phyloP scores from a whole-genome alignment of 2,797 vertebrate species.

The Hemibagrus guttatus region DNA sequence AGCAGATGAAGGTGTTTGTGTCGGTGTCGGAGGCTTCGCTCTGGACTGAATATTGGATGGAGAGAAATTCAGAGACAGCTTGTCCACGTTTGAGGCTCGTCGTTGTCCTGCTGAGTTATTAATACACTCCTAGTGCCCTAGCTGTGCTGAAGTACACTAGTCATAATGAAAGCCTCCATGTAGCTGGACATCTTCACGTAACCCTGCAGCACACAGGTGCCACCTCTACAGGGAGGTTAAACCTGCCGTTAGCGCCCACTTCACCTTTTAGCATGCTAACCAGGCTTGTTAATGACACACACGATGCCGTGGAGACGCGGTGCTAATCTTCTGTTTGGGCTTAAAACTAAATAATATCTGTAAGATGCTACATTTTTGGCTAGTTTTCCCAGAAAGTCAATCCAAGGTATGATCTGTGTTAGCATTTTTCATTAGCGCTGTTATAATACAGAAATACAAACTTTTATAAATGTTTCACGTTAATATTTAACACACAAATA shows the following conservation, averaged over 20 bases:
- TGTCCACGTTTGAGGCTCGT: constrained; percentile 41
- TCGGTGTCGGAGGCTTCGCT: not conserved
- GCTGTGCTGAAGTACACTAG: constrained; percentile 41
- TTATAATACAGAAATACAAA: not conserved
- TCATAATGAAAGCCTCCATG: constrained; percentile 44
- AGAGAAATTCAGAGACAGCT: constrained; percentile 16
- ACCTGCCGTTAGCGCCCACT: constrained; percentile 35
- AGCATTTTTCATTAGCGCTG: not conserved
- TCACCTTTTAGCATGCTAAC: constrained; percentile 31
- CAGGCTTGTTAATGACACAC: constrained; percentile 15
- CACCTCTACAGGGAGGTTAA: constrained; percentile 44
- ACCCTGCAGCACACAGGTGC: constrained; percentile 45
- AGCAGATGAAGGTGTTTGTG: not conserved
- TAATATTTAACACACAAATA: not conserved
- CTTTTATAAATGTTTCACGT: not conserved
- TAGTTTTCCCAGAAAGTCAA: not conserved
- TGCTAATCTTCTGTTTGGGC: not conserved
- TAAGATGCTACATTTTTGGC: not conserved
- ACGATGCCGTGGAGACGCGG: not conserved
- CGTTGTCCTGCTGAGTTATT: constrained; percentile 48
- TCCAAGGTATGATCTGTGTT: not conserved
- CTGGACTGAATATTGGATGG: constrained; percentile 8
- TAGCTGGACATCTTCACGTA: constrained; percentile 29
- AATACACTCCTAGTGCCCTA: constrained; percentile 45
- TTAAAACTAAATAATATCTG: not conserved